Evolutionary conservation across 1,140 invertebrate species (phyloP).

Genomic region (Carposina sasakii): DNA sequence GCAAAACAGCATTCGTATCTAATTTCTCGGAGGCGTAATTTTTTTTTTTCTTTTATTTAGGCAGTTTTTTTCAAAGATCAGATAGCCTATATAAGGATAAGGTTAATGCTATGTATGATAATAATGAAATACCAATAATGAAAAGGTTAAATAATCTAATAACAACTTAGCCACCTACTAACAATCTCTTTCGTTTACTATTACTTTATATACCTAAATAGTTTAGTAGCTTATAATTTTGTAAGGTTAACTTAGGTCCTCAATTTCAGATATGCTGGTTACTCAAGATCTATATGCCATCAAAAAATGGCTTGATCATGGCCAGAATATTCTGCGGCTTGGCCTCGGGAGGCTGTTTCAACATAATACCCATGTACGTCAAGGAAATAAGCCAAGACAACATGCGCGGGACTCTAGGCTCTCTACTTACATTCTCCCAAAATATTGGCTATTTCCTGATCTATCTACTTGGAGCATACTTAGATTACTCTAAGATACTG

Average conservation of each 20-base stretch:
- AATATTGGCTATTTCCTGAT: constrained; percentile 33
- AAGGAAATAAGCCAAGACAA: constrained; percentile 26
- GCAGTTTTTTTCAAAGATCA: background rate
- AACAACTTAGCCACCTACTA: too few species aligned
- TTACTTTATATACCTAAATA: background rate
- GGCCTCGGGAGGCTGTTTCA: constrained; percentile 18
- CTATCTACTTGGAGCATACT: constrained; percentile 70
- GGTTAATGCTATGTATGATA: too few species aligned
- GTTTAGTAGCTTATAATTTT: background rate
- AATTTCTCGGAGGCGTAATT: too few species aligned
- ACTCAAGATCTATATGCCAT: constrained; percentile 14
- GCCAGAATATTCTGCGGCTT: constrained; percentile 20
- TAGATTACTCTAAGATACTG: constrained; percentile 58
- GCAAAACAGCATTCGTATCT: background rate
- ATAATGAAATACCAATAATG: too few species aligned
- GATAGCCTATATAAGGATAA: too few species aligned
- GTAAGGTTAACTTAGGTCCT: too few species aligned
- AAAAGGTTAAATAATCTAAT: too few species aligned
- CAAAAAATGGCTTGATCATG: constrained; percentile 12
- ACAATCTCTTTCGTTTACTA: too few species aligned
- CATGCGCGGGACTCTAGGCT: constrained; percentile 14
- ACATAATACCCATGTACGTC: constrained; percentile 20
- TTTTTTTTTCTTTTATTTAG: background rate
- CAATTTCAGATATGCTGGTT: constrained; percentile 27
- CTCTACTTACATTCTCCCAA: constrained; percentile 14